Evolutionary conservation across 2,113 vertebrate genomes (phyloP), one percentile per base, ranked within the genome.

Genomic region (Callopanchax toddi): DNA sequence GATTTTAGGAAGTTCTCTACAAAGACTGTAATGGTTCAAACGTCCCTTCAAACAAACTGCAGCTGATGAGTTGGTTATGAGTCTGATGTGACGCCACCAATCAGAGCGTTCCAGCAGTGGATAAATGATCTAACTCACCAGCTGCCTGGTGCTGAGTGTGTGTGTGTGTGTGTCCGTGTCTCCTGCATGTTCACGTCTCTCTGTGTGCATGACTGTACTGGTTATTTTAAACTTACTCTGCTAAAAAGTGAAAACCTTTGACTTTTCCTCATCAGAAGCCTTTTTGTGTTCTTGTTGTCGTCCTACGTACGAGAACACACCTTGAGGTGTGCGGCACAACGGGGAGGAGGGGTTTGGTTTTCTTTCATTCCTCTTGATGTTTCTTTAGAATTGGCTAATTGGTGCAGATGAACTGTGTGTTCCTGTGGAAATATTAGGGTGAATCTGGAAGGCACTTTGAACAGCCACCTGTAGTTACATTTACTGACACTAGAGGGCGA

Each of bases 201-300:
- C 65, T 4, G 73, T 86, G 75, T 84, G 87, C 82, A 87, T 68
- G 85, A 72, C 54, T 49, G 56, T 83, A 23, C 51, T 60, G 53
- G 51, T 60, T 42, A 18, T 44, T 54, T 44, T 20, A 4, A 32
- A 52, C 65, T 64, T 13, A 25, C 57, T 21, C 1, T 37, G 18
- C 2, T 11, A 4, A 42, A 42, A n/a, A n/a, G 15, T n/a, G 17
- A 42, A 42, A 1, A 42, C n/a, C n/a, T n/a, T n/a, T n/a, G n/a
- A n/a, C n/a, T n/a, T 7, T 2, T n/a, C 39, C 13, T 17, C 39
- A 16, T 15, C 39, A 40, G 16, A 40, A 40, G 1, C 13, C 6
- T 6, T 13, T 37, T 37, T 37, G 36, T 3, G 10, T 2, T 36
- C 10, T 8, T 2, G 1, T 11, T 12, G 12, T 1, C 11, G 36